Base-by-base conservation (phyloP, 1,140 invertebrate species). In the Lordiphosa collinella region DNA sequence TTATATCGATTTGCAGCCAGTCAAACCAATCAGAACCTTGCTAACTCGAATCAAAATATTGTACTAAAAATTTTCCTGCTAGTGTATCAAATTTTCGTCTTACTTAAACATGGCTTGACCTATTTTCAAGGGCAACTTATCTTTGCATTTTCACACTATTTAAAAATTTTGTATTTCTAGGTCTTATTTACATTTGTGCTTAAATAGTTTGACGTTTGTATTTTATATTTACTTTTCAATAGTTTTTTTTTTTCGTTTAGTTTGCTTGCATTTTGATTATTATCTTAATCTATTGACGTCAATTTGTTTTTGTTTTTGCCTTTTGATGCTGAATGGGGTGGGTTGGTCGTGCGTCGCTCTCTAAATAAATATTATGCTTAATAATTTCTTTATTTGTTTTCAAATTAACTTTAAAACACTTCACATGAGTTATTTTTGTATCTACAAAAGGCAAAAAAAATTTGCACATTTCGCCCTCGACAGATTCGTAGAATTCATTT, bases 401-500 rank as follows among this genome's bases (percentile, higher is more conserved):
- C 16, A 57, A 80, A 74, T 60, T 64, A 68, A 68, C 48, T 68
- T 60, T 53, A 48, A 52, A 48, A 52, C 56, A 60, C 52, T 68
- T 49, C 60, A 29, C 52, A 53, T 11, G 13, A 16, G 12, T 40
- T 46, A 25, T 50, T 37, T 43, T 53, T 44, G 47, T 54, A 38
- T 31, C 44, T 40, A 56, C 41, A 35, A 52, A 37, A 40, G 18
- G 51, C 34, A 29, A 32, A 50, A 14, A 18, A 53, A 38, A 34
- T 13, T 75, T 37, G 62, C 76, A 43, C 60, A 64, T 64, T 63
- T 57, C 25, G 62, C 57, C 76, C 78, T 76, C 67, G 71, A 67
- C 58, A 68, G 53, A 52, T 82, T 82, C 78, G 76, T 52, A 43
- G 76, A 82, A 82, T 64, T 84, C 59, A 82, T 82, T 82, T 82